phyloP scores from a whole-genome alignment of 1,140 invertebrate genomes.

The Maconellicoccus hirsutus region DNA sequence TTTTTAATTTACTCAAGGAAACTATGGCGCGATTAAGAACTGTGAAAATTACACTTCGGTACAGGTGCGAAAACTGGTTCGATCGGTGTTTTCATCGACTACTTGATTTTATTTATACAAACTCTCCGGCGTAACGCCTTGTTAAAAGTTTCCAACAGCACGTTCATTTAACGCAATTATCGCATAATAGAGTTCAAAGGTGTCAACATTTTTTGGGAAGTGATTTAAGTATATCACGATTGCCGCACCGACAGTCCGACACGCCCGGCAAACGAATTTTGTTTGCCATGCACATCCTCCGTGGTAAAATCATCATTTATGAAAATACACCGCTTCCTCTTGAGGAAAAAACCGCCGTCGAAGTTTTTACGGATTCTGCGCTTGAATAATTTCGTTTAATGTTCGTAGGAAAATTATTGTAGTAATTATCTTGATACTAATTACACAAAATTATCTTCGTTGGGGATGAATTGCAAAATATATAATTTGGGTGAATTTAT shows the following conservation, averaged over 20 bases:
- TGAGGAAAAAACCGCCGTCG: not conserved
- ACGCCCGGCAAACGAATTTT: not conserved
- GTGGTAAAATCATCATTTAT: not conserved
- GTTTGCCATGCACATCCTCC: not conserved
- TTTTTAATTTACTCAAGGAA: not conserved
- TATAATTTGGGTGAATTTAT: no score
- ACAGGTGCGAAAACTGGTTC: not conserved
- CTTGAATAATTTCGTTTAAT: not conserved
- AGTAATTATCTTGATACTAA: no score
- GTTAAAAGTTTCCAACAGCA: no score
- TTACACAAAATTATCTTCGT: no score
- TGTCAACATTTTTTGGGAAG: not conserved
- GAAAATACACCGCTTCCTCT: not conserved
- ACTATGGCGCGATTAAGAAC: not conserved
- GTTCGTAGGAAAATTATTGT: no score
- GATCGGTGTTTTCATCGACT: not conserved
- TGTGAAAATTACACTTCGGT: not conserved
- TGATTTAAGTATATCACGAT: not conserved
- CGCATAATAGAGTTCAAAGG: not conserved
- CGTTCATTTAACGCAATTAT: not conserved
- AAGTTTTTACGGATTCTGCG: not conserved
- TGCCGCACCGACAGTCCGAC: not conserved
- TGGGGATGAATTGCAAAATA: no score
- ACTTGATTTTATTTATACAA: not conserved
- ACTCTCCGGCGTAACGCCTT: no score